Evolutionary conservation across 2,888 invertebrate genomes (phyloP).

Genomic region (Patella depressa): DNA sequence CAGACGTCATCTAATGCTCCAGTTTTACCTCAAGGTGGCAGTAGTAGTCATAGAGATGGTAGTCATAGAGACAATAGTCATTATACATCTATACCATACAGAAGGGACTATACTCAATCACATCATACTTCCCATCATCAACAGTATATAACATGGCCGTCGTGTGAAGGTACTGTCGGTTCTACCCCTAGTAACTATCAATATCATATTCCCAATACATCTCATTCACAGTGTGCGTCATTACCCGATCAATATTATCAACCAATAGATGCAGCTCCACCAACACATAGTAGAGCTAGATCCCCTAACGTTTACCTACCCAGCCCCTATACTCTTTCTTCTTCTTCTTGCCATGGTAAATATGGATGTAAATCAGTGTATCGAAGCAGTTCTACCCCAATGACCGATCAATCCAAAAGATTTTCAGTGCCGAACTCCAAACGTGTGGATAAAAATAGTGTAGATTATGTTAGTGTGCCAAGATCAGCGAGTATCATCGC

Average conservation of each 20-base stretch:
- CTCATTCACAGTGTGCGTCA: slow-evolving; percentile 29
- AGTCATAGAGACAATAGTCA: not conserved
- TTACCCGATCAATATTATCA: slow-evolving; percentile 20
- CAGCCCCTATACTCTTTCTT: not conserved
- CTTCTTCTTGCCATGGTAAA: slow-evolving; percentile 1
- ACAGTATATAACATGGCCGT: slow-evolving; percentile 42
- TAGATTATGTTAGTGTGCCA: slow-evolving; percentile 29
- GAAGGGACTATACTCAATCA: not conserved
- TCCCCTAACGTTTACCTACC: slow-evolving; percentile 18
- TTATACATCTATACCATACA: not conserved
- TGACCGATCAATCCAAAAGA: not conserved
- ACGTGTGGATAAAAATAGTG: not conserved
- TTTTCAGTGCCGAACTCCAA: not conserved
- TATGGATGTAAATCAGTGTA: not conserved
- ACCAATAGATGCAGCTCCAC: slow-evolving; percentile 11
- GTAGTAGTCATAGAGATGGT: not conserved
- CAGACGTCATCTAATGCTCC: not conserved
- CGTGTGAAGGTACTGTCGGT: slow-evolving; percentile 50
- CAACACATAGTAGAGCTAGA: slow-evolving; percentile 12
- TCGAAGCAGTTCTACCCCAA: slow-evolving; percentile 18
- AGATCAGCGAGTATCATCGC: slow-evolving; percentile 43
- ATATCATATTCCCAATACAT: not conserved
- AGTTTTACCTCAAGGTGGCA: not conserved
- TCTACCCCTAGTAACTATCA: slow-evolving; percentile 31
- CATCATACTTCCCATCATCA: slow-evolving; percentile 10